phyloP scores from a whole-genome alignment of 2,797 vertebrate species.

The Anisognathus igniventris region DNA sequence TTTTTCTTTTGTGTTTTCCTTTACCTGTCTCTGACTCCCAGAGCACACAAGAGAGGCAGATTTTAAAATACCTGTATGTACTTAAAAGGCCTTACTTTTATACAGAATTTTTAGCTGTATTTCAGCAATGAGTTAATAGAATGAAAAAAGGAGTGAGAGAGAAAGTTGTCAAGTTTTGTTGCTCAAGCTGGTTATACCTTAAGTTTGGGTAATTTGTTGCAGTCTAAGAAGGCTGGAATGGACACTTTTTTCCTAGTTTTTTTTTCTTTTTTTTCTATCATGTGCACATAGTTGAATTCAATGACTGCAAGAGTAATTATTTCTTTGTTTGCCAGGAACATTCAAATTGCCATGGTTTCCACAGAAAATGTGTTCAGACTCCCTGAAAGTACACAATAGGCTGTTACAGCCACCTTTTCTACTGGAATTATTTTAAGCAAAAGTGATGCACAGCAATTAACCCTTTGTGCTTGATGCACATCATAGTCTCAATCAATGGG shows the following conservation, averaged over 20 bases:
- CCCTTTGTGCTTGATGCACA: slow-evolving; percentile 7
- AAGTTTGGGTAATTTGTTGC: background rate
- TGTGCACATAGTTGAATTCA: background rate
- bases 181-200: background rate
- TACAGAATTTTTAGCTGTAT: background rate
- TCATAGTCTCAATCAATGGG: background rate
- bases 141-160: background rate
- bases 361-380: slow-evolving; percentile 31
- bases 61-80: background rate
- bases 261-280: background rate
- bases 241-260: background rate
- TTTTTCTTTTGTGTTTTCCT: background rate
- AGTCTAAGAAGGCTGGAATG: background rate
- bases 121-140: background rate
- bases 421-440: slow-evolving; percentile 26
- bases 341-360: slow-evolving; percentile 40
- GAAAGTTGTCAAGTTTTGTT: background rate
- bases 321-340: slow-evolving; percentile 54
- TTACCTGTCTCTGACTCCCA: background rate
- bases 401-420: background rate
- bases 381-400: slow-evolving; percentile 1
- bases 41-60: background rate
- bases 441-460: slow-evolving; percentile 21
- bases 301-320: slow-evolving; percentile 38
- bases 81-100: background rate